Base-by-base conservation (phyloP, 1,140 invertebrate species). In the Eufriesea mexicana region DNA sequence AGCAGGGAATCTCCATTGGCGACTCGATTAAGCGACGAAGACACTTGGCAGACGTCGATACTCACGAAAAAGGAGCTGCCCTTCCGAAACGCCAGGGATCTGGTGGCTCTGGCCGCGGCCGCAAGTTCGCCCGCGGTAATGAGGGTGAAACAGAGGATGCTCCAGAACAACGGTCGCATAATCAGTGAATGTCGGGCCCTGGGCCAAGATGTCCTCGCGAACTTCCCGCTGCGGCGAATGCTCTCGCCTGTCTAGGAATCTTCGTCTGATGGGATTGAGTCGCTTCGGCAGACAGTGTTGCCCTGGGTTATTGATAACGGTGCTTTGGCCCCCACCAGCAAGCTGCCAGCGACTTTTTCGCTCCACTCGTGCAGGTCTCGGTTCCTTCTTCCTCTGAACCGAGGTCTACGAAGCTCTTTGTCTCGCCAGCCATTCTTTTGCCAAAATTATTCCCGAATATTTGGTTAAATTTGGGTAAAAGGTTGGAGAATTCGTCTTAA, bases 31-130 rank as follows among this genome's bases (percentile, higher is more conserved):
- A 66, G 20, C 9, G 12, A 7, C 51, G 51, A 35, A 25, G 20
- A 25, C 18, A 9, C 10, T 64, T 64, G 74, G 42, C 28, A 55
- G 73, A 57, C 16, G 47, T 0, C 16, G 47, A 78, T 90, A 94
- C 94, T 94, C 84, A 94, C 94, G 85, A 93, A 94, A 82, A 92
- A 93, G 47, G 91, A 92, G 89, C 92, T 93, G 64, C 93, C 93
- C 75, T 93, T 93, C 8, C 83, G 82, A 62, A 94, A 94, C 9
- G 92, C 88, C 45, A 94, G 62, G n/a, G 88, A 75, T 73, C 94
- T 91, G 70, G 86, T 92, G 73, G 68, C 55, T 61, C 87, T 88
- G 20, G n/a, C 62, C 8, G 85, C 75, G 77, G 75, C 77, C 25
- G 49, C 66, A 42, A 47, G 20, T 12, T 35, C 28, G 70, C 35